Conservation (phyloP, 1,140 invertebrate genomes). For the Druon quercuslanigerum region DNA sequence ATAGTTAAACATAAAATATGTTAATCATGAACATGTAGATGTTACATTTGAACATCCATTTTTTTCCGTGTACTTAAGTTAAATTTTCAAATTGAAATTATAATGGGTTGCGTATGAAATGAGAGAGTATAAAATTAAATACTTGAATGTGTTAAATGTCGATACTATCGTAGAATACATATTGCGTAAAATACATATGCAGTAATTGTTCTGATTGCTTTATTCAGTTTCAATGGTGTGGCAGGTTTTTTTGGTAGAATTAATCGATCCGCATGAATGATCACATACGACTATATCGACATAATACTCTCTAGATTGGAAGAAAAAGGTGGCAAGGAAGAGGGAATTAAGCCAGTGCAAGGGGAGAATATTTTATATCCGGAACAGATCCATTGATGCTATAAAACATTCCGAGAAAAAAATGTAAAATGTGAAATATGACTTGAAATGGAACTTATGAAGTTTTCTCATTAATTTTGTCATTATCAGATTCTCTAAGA, state of each 20-base stretch:
- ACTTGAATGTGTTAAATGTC: not conserved
- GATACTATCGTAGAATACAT: no score
- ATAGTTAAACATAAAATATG: no score
- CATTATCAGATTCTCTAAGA: not conserved
- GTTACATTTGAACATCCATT: no score
- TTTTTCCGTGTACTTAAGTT: no score
- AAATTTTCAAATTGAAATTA: no score
- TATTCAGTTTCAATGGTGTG: not conserved
- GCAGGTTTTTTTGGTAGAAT: not conserved
- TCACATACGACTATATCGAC: not conserved
- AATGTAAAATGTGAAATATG: conserved; percentile 4
- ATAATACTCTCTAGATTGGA: conserved; percentile 20
- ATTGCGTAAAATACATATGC: not conserved
- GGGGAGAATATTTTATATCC: conserved; percentile 30
- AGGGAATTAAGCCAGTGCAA: conserved; percentile 27
- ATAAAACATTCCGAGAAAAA: conserved; percentile 17
- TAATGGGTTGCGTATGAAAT: no score
- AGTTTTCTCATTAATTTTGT: conserved; percentile 13
- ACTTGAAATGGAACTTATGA: conserved; percentile 12
- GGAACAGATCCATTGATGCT: conserved; percentile 18
- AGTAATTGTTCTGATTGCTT: not conserved
- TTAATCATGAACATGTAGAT: no score
- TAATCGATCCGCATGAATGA: not conserved
- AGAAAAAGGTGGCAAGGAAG: conserved; percentile 27
- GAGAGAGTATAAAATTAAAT: not conserved